Conservation (phyloP, 2,888 invertebrate genomes). For the Phyto melanocephala region DNA sequence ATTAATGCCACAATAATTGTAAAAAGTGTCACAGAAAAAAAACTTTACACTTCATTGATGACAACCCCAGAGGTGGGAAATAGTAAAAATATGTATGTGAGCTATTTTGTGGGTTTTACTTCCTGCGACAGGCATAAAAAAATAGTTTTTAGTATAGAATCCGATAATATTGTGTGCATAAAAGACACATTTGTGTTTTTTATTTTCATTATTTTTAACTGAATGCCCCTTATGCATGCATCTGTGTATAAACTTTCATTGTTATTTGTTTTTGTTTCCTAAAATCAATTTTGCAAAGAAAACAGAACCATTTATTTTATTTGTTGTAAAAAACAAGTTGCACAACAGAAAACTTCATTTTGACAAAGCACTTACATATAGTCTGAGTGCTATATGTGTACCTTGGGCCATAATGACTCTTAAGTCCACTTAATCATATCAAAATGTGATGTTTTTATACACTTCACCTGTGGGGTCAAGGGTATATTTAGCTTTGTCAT, state of each 20-base stretch:
- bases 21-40: slow-evolving; percentile 10
- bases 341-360: not conserved
- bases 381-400: no score
- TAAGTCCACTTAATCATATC: no score
- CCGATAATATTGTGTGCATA: no score
- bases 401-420: no score
- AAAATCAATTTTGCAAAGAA: not conserved
- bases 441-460: no score
- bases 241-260: not conserved
- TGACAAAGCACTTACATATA: no score
- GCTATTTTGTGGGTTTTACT: not conserved
- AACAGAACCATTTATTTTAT: not conserved
- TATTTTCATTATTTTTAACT: not conserved
- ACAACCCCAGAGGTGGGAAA: not conserved
- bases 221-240: not conserved
- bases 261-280: not conserved
- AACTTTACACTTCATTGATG: slow-evolving; percentile 27
- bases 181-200: no score
- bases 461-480: no score
- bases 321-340: not conserved
- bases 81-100: not conserved
- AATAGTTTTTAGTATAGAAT: not conserved
- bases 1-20: no score
- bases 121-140: no score
- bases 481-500: no score